A percentile compares a stretch with the other conserved stretches of the same genome.
phyloP scores from a whole-genome alignment of 2,113 vertebrate species.

The Plestiodon gilberti region DNA sequence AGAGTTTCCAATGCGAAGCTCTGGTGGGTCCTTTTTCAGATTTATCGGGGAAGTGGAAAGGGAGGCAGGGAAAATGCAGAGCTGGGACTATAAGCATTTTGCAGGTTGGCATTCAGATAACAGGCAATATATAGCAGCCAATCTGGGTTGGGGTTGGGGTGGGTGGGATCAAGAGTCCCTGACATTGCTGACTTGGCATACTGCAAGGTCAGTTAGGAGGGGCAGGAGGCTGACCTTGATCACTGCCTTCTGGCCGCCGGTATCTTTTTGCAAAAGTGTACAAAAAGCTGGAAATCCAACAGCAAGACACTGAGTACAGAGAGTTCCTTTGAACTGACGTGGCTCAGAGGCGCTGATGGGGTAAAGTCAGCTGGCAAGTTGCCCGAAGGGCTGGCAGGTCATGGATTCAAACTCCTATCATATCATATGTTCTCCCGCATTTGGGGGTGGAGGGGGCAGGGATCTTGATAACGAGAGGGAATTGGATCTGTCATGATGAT shows the following conservation, averaged over 20 bases:
- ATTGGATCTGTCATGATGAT: neutral
- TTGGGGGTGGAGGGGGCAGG: neutral
- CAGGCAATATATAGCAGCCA: neutral
- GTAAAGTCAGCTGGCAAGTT: neutral
- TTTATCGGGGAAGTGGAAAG: too few relatives aligned
- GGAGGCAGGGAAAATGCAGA: neutral
- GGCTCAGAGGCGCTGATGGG: neutral
- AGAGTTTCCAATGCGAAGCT: neutral
- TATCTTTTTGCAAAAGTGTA: neutral
- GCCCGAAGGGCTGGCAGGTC: neutral
- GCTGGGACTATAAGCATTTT: neutral
- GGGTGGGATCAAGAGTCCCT: neutral
- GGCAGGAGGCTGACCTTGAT: neutral
- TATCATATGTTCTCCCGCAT: neutral
- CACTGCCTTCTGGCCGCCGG: neutral
- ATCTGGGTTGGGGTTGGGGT: neutral
- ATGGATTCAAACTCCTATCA: neutral
- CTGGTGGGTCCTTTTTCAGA: neutral
- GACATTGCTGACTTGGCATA: neutral
- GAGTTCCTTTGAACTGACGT: neutral
- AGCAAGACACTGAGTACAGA: neutral
- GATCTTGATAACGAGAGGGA: neutral
- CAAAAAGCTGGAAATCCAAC: neutral
- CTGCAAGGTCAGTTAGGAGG: neutral
- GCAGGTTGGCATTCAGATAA: neutral